phyloP scores from a whole-genome alignment of 2,888 invertebrate species.

The Phania funesta region DNA sequence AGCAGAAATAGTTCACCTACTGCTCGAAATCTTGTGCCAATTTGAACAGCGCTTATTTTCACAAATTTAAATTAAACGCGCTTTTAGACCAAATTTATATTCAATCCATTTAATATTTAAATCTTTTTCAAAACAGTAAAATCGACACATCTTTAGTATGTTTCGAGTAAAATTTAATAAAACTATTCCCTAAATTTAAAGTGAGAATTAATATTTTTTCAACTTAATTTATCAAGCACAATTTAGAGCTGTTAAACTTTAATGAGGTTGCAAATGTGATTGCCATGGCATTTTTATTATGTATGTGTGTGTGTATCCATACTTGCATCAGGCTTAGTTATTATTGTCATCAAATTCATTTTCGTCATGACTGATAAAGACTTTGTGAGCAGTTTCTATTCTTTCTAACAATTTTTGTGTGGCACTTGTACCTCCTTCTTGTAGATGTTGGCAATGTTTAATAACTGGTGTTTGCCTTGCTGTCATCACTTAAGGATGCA shows the following conservation, averaged over 20 bases:
- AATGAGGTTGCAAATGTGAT: slow-evolving; percentile 4
- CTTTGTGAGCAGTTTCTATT: slow-evolving; percentile 20
- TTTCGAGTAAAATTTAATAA: too few species aligned
- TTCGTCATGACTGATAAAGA: slow-evolving; percentile 27
- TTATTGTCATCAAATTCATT: slow-evolving; percentile 44
- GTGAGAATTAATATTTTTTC: too few species aligned
- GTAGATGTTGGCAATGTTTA: slow-evolving; percentile 57
- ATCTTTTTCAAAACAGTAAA: too few species aligned
- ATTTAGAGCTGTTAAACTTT: background rate
- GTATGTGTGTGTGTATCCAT: background rate
- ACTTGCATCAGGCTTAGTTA: background rate
- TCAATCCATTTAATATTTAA: too few species aligned
- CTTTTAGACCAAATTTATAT: too few species aligned
- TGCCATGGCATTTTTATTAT: background rate
- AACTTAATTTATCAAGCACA: background rate
- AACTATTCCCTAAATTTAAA: too few species aligned
- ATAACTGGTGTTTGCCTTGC: slow-evolving; percentile 52
- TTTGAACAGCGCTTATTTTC: too few species aligned
- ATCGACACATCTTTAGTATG: too few species aligned
- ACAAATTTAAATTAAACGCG: too few species aligned
- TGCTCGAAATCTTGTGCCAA: too few species aligned
- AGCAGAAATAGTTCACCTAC: too few species aligned
- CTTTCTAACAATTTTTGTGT: background rate
- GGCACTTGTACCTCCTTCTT: background rate
- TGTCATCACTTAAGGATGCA: slow-evolving; percentile 57